Evolutionary conservation across 2,797 vertebrate species (phyloP).

Genomic region (Chaenodraco wilsoni): DNA sequence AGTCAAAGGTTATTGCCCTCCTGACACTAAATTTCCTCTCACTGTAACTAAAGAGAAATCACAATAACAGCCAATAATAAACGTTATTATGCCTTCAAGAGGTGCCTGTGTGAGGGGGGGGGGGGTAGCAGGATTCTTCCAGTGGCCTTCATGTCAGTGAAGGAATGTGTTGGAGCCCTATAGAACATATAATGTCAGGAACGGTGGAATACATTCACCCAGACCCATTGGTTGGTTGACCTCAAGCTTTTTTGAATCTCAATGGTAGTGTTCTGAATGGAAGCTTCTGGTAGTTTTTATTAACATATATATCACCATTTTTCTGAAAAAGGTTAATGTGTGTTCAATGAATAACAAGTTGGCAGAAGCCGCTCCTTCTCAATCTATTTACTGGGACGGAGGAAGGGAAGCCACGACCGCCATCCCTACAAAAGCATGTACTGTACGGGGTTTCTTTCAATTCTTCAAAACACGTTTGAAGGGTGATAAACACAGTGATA

Average conservation of each 20-base stretch:
- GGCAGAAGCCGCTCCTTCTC: no score
- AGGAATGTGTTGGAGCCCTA: neutral
- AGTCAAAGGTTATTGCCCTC: conserved; percentile 68
- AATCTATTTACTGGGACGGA: no score
- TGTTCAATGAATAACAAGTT: neutral
- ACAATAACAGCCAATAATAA: conserved; percentile 47
- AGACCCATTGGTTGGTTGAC: neutral
- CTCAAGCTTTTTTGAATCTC: neutral
- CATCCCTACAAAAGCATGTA: no score
- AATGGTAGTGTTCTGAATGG: neutral
- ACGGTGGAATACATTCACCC: neutral
- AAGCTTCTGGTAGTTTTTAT: neutral
- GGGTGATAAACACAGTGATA: no score
- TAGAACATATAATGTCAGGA: neutral
- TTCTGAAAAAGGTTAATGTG: neutral
- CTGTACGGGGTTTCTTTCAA: no score
- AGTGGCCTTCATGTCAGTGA: neutral
- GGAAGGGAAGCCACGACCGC: no score
- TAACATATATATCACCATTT: neutral
- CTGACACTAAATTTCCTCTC: conserved; percentile 63
- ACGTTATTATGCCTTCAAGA: conserved; percentile 27
- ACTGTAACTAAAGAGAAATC: conserved; percentile 31
- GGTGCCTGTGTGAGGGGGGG: conserved; percentile 9
- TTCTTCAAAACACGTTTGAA: no score
- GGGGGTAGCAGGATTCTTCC: conserved; percentile 1